Conservation (phyloP, 1,140 invertebrate genomes). For the Hormaphis cornu region DNA sequence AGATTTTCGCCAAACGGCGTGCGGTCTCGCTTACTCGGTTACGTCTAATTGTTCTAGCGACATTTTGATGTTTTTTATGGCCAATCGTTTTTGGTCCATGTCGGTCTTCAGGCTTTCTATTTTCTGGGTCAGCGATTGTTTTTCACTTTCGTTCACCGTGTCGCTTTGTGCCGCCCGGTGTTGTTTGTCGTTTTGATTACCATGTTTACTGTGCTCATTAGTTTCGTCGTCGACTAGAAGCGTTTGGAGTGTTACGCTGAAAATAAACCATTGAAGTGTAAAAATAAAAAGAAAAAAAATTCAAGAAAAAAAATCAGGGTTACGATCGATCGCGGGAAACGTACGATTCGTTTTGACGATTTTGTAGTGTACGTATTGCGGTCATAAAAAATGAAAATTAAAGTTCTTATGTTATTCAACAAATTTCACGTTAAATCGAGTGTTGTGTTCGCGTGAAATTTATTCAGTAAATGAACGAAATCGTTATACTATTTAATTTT, state of each 20-base stretch:
- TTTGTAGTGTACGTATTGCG: too few species aligned
- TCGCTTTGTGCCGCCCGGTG: conserved; percentile 29
- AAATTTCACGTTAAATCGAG: too few species aligned
- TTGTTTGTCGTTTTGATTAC: conserved; percentile 34
- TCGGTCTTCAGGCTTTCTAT: conserved; percentile 55
- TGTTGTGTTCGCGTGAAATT: too few species aligned
- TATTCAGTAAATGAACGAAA: too few species aligned
- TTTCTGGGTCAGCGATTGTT: conserved; percentile 57
- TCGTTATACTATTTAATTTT: too few species aligned
- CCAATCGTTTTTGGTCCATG: conserved; percentile 58
- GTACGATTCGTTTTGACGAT: too few species aligned
- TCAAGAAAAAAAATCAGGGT: too few species aligned
- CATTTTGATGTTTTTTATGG: conserved; percentile 65
- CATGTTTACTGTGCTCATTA: conserved; percentile 35
- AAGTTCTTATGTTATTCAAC: too few species aligned
- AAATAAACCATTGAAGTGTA: background rate
- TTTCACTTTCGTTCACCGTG: conserved; percentile 46
- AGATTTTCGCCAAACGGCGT: background rate
- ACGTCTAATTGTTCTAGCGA: conserved; percentile 65
- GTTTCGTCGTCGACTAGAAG: conserved; percentile 9
- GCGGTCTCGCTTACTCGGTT: conserved; percentile 55
- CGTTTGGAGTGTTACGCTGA: background rate
- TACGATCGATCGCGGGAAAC: too few species aligned
- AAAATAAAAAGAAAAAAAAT: background rate
- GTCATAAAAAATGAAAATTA: too few species aligned